Percentiles rank a stretch among this genome's conserved stretches.
These are phyloP conservation scores for Cosmia pyralina DNA, from an alignment of 2,888 invertebrate genomes.

Conservation along the genomic window DNA sequence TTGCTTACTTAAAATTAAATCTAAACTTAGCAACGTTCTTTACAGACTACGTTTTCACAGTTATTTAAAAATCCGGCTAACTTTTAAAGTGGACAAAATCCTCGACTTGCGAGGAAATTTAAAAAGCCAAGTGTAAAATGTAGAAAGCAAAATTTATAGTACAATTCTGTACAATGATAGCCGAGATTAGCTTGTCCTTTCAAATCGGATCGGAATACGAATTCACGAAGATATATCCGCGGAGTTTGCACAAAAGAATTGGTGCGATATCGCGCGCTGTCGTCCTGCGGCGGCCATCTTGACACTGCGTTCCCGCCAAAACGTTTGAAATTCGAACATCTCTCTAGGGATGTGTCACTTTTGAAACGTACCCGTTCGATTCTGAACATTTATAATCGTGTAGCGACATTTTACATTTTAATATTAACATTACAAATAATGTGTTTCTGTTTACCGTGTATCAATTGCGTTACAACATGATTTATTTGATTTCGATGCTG, in stretches of 20 bases:
- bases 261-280: constrained; percentile 84
- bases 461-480: constrained; percentile 40
- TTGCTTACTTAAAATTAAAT: constrained; percentile 30
- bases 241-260: constrained; percentile 86
- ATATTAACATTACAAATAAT: constrained; percentile 45
- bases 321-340: constrained; percentile 85
- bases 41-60: constrained; percentile 26
- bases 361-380: constrained; percentile 65
- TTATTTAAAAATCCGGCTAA: constrained; percentile 34
- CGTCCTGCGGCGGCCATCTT: constrained; percentile 81
- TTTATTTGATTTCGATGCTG: constrained; percentile 47
- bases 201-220: constrained; percentile 83
- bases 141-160: constrained; percentile 69
- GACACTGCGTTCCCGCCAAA: constrained; percentile 79
- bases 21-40: constrained; percentile 26
- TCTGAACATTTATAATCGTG: constrained; percentile 59
- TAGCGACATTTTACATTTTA: constrained; percentile 39
- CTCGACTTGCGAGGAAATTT: constrained; percentile 36
- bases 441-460: constrained; percentile 29
- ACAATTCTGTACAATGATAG: constrained; percentile 79
- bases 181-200: constrained; percentile 85
- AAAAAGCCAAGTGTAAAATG: constrained; percentile 57
- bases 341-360: constrained; percentile 80
- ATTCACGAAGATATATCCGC: constrained; percentile 81
- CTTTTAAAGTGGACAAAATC: constrained; percentile 42